Percentiles rank a stretch among this genome's conserved stretches.
These are phyloP conservation scores for Simalia tracyae DNA, from an alignment of 2,797 vertebrate species.

Conservation along the genomic window DNA sequence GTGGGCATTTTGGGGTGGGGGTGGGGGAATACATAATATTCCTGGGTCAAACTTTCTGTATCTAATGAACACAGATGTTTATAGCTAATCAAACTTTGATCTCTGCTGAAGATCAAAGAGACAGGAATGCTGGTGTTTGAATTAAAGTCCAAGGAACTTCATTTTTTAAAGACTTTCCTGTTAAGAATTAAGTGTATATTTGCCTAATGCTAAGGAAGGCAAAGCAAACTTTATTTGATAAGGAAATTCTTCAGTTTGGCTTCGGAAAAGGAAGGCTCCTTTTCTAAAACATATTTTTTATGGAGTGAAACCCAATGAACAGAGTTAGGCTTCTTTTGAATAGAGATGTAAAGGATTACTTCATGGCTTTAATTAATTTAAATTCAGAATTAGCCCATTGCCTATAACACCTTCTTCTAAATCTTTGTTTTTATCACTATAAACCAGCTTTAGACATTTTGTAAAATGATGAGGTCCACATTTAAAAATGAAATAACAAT, in stretches of 20 bases:
- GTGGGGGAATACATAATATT: not conserved
- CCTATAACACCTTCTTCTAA: not conserved
- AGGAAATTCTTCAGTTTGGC: not conserved
- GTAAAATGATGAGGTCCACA: not conserved
- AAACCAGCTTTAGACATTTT: not conserved
- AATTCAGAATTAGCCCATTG: not conserved
- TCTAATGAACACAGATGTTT: not conserved
- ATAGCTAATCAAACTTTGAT: slow-evolving; percentile 58
- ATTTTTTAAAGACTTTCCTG: not conserved
- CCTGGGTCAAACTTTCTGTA: slow-evolving; percentile 21
- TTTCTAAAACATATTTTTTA: not conserved
- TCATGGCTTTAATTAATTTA: not conserved
- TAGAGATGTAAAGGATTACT: not conserved
- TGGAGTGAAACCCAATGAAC: not conserved
- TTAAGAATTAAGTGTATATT: not conserved
- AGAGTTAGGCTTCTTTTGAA: not conserved
- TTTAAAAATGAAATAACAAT: not conserved
- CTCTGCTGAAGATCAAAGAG: slow-evolving; percentile 31
- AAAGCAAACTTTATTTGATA: not conserved
- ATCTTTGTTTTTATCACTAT: not conserved
- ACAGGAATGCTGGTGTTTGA: not conserved
- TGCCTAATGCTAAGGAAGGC: not conserved
- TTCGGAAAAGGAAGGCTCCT: not conserved
- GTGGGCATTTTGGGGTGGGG: not conserved
- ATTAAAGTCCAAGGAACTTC: not conserved